Evolutionary conservation across 2,113 vertebrate species (phyloP).

Genomic region (Recurvirostra avosetta): DNA sequence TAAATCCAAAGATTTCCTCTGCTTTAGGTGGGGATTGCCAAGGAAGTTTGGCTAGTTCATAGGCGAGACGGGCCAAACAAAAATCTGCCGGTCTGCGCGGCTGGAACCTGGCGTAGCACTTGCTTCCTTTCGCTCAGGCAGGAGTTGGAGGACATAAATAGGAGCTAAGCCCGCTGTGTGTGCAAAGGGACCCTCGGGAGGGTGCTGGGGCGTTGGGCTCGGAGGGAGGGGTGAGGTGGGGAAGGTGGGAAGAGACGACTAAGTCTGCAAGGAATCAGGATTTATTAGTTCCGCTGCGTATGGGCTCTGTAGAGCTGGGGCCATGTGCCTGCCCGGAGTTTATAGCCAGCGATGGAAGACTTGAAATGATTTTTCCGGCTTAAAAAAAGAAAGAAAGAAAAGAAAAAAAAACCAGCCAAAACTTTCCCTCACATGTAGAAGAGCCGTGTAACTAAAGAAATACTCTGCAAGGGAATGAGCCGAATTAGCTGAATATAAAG

Average conservation of each 20-base stretch:
- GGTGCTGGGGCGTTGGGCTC: neutral
- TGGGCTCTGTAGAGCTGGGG: neutral
- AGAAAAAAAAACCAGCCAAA: neutral
- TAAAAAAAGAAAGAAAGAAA: neutral
- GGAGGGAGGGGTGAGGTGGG: neutral
- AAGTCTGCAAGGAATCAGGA: slow-evolving; percentile 2
- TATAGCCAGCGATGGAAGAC: slow-evolving; percentile 4
- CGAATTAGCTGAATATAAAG: neutral
- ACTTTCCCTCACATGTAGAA: neutral
- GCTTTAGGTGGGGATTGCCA: slow-evolving; percentile 7
- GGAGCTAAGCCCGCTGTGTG: slow-evolving; percentile 6
- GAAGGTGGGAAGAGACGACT: slow-evolving; percentile 21
- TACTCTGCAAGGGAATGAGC: neutral
- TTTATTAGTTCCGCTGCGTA: slow-evolving; percentile 46
- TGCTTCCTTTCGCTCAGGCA: neutral
- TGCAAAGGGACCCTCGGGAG: neutral
- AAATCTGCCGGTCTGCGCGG: neutral
- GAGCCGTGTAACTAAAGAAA: neutral
- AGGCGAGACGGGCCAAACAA: neutral
- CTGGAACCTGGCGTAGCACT: neutral
- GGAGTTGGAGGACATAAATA: slow-evolving; percentile 1
- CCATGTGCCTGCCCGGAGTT: neutral
- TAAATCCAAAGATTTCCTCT: slow-evolving; percentile 41
- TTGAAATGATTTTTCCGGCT: slow-evolving; percentile 32
- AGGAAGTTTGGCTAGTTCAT: slow-evolving; percentile 9